Percentiles rank a stretch among this genome's conserved stretches.
Evolutionary conservation across 2,797 vertebrate species (phyloP).

Genomic region (Xenopus petersii): DNA sequence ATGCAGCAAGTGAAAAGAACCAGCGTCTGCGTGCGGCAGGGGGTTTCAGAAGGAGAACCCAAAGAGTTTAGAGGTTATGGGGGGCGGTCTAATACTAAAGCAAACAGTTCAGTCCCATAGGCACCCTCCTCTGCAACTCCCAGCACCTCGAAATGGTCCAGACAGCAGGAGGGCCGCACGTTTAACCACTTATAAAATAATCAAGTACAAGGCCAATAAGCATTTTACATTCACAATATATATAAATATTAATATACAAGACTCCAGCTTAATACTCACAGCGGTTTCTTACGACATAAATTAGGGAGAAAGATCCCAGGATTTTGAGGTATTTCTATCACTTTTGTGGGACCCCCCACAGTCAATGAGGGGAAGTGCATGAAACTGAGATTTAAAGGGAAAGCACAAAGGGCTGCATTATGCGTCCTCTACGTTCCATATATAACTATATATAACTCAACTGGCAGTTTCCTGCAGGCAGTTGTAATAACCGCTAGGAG

Average conservation of each 20-base stretch:
- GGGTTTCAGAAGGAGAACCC: too few species aligned
- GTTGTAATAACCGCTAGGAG: too few species aligned
- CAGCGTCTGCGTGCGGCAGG: too few species aligned
- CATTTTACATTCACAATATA: conserved; percentile 45
- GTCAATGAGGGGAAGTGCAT: not conserved
- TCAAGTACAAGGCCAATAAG: not conserved
- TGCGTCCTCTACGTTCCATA: too few species aligned
- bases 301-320: conserved; percentile 55
- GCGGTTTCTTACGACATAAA: conserved; percentile 43
- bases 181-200: not conserved
- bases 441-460: too few species aligned
- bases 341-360: not conserved
- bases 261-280: conserved; percentile 52
- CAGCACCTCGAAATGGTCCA: too few species aligned
- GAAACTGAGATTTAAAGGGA: not conserved
- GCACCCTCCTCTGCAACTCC: too few species aligned
- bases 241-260: conserved; percentile 11
- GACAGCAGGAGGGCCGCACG: not conserved
- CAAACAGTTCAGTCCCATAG: too few species aligned
- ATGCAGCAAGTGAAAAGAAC: too few species aligned
- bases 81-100: too few species aligned
- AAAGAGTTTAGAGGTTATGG: too few species aligned
- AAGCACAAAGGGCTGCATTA: not conserved
- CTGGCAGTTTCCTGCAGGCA: too few species aligned
- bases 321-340: conserved; percentile 53